Evolutionary conservation across 2,888 invertebrate genomes (phyloP).

Genomic region (Lamproptera curius): DNA sequence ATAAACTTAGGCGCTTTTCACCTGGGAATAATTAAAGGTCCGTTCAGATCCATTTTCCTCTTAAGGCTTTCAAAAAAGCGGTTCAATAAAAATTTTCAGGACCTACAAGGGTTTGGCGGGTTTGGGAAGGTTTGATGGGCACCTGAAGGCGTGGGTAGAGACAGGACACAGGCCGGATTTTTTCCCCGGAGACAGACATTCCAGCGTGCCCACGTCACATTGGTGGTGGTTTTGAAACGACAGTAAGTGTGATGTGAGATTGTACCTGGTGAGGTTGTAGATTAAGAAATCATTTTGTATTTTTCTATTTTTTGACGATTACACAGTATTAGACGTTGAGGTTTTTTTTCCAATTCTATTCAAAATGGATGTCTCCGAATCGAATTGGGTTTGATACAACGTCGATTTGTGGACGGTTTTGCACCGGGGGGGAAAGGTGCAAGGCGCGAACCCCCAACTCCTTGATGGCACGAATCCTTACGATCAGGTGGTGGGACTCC

Average conservation of each 20-base stretch:
- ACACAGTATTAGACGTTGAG: too few species aligned
- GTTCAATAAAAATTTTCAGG: constrained; percentile 24
- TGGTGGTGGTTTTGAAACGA: constrained; percentile 31
- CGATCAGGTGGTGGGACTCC: constrained; percentile 31
- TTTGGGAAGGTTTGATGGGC: constrained; percentile 28
- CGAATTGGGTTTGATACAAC: constrained; percentile 27
- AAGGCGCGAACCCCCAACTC: constrained; percentile 29
- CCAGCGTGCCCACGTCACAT: constrained; percentile 21
- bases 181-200: constrained; percentile 20
- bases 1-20: too few species aligned
- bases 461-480: constrained; percentile 27
- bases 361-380: constrained; percentile 27
- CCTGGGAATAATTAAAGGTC: too few species aligned
- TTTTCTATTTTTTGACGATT: too few species aligned
- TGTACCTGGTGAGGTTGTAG: not conserved
- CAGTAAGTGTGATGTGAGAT: not conserved
- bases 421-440: constrained; percentile 28
- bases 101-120: constrained; percentile 27
- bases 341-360: not conserved
- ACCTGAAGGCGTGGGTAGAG: constrained; percentile 26
- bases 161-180: constrained; percentile 30
- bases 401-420: constrained; percentile 28
- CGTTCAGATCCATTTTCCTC: too few species aligned
- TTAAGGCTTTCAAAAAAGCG: constrained; percentile 24
- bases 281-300: not conserved